Evolutionary conservation across 2,113 vertebrate genomes (phyloP).

Genomic region (Ptilonorhynchus violaceus): DNA sequence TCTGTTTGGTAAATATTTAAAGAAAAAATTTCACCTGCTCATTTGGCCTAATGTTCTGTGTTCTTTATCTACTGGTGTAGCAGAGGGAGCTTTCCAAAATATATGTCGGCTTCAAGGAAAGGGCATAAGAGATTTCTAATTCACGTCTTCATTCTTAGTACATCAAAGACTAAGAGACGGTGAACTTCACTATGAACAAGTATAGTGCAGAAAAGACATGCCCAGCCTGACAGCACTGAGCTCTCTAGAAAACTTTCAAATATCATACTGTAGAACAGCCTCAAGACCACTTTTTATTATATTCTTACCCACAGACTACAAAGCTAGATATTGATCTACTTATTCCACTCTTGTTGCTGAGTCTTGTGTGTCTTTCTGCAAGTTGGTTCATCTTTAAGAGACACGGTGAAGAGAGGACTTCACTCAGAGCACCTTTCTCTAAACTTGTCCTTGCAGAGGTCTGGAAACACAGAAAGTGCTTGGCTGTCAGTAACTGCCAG

Average conservation of each 20-base stretch:
- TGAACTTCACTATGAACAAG: neutral
- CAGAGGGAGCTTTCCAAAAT: neutral
- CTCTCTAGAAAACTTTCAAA: neutral
- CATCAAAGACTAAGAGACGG: neutral
- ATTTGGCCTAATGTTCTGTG: neutral
- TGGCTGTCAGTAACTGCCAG: neutral
- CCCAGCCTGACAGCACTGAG: neutral
- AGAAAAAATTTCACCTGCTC: neutral
- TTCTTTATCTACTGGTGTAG: neutral
- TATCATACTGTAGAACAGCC: neutral
- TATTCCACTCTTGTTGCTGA: neutral
- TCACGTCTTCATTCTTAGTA: neutral
- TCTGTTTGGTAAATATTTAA: neutral
- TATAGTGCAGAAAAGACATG: neutral
- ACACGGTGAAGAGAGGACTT: neutral
- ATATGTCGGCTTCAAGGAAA: neutral
- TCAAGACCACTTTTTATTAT: neutral
- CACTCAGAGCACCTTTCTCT: neutral
- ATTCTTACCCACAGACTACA: neutral
- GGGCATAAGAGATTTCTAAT: neutral
- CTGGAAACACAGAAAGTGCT: neutral
- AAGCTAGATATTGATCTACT: neutral
- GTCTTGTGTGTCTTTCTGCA: neutral
- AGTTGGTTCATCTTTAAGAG: neutral
- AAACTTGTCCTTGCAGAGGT: neutral